Conservation (phyloP, 2,888 invertebrate species). For the Phortica okadai region DNA sequence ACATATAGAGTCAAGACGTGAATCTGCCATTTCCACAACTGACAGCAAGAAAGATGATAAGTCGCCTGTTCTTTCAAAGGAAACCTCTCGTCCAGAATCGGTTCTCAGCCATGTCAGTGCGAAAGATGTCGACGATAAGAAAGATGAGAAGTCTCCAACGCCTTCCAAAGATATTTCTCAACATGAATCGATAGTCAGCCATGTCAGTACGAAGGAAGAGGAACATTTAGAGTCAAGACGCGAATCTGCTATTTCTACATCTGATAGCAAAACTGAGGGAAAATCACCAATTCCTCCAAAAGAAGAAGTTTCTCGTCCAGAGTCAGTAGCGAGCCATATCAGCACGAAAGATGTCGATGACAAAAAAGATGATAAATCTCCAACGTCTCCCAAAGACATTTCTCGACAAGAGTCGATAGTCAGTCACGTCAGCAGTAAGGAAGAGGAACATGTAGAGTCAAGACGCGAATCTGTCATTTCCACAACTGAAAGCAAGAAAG, state of each 20-base stretch:
- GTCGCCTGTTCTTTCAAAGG: conserved; percentile 31
- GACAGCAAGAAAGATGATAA: conserved; percentile 27
- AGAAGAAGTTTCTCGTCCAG: conserved; percentile 65
- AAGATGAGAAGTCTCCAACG: conserved; percentile 39
- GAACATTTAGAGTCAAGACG: conserved; percentile 41
- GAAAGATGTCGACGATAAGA: conserved; percentile 40
- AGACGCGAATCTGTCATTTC: conserved; percentile 16
- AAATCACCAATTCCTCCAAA: conserved; percentile 35
- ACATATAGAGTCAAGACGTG: conserved; percentile 36
- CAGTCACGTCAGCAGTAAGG: conserved; percentile 46
- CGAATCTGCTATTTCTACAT: conserved; percentile 43
- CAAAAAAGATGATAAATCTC: conserved; percentile 34
- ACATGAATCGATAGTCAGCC: conserved; percentile 58
- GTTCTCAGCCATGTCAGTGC: conserved; percentile 30
- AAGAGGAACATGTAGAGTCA: conserved; percentile 35
- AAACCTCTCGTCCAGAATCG: conserved; percentile 66
- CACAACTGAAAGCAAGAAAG: conserved; percentile 23
- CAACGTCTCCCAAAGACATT: conserved; percentile 37
- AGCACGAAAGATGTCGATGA: conserved; percentile 33
- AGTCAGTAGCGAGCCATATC: conserved; percentile 49
- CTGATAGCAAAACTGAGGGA: conserved; percentile 44
- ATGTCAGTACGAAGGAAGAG: conserved; percentile 44
- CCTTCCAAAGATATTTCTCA: conserved; percentile 63
- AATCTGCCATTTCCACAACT: conserved; percentile 14
- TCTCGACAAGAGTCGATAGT: conserved; percentile 57